Base-by-base conservation (phyloP, 1,140 invertebrate genomes). In the Ceratosolen fusciceps region DNA sequence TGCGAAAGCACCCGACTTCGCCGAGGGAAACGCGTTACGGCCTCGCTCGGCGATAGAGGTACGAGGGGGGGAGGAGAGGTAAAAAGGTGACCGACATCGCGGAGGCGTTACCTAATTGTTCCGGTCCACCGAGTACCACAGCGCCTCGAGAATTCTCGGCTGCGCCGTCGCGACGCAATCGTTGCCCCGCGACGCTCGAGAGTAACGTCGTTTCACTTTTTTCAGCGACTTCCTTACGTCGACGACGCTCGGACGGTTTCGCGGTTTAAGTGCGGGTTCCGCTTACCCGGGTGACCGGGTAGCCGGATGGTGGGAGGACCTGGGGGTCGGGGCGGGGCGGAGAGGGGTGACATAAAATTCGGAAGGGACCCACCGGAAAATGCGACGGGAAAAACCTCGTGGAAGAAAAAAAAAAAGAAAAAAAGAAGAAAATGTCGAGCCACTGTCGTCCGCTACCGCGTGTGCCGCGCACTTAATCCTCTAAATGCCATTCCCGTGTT, bases 391-490 rank as follows among this genome's bases (percentile, higher is more conserved):
- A 76, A 54, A n/a, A n/a, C n/a, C n/a, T n/a, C n/a, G n/a, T 76
- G 65, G 5, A 76, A 67, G 54, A 67, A 16, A 10, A 39, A 58
- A n/a, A 16, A 14, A 56, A 49, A 43, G 19, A 1, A n/a, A n/a
- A 49, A 29, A 24, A 49, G 39, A 65, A 74, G 24, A 75, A 75
- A 75, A 21, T 31, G n/a, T 8, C 12, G 37, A 19, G 43, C 74
- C 62, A 76, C 67, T 76, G 67, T 67, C 62, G 74, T n/a, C 19
- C 47, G 49, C 26, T 67, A 29, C 60, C 62, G 37, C 74, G 60
- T 60, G 31, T 60, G 72, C 54, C n/a, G 31, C 56, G 9, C 72
- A n/a, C 54, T 76, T 76, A 76, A 76, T 76, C 47, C 74, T 67
- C 58, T 52, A 67, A 76, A 54, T 67, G 62, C 75, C 21, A 37